Conservation (phyloP, 2,113 vertebrate species). For the Ochotona curzoniae region DNA sequence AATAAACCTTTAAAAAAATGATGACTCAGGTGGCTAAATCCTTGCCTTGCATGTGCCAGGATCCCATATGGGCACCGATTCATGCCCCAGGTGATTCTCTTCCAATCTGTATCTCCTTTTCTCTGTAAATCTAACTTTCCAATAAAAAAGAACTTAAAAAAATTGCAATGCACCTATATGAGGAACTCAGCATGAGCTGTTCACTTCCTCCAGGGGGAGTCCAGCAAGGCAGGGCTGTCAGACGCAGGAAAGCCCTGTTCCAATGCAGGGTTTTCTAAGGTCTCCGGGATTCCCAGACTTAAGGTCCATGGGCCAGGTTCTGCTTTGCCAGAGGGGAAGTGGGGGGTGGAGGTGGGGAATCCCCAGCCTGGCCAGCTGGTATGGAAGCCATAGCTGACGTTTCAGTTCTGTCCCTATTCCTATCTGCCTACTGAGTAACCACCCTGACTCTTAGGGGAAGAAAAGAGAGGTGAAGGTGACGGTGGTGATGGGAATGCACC, state of each 20-base stretch:
- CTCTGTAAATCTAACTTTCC: not conserved
- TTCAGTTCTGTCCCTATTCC: not conserved
- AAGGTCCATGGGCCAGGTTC: not conserved
- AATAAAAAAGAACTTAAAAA: not conserved
- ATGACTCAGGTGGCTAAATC: too few species aligned
- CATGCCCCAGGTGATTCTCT: too few species aligned
- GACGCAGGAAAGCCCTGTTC: not conserved
- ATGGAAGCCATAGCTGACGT: not conserved
- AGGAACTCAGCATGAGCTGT: too few species aligned
- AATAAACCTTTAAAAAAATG: too few species aligned
- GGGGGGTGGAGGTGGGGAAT: not conserved
- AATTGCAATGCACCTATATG: too few species aligned
- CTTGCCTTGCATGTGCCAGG: too few species aligned
- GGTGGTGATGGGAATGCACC: too few species aligned
- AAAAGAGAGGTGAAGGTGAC: not conserved
- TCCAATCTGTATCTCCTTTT: too few species aligned
- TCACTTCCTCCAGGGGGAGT: not conserved
- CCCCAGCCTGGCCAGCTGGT: not conserved
- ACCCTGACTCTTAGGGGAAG: not conserved
- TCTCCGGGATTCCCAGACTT: not conserved
- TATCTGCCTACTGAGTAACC: not conserved
- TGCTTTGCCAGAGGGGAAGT: not conserved
- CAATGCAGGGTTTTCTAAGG: not conserved
- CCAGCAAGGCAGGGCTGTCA: not conserved
- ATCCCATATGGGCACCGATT: too few species aligned